A percentile compares a stretch with the other conserved stretches of the same genome.
Conservation (phyloP, 2,888 invertebrate species). For the Noctua comes region DNA sequence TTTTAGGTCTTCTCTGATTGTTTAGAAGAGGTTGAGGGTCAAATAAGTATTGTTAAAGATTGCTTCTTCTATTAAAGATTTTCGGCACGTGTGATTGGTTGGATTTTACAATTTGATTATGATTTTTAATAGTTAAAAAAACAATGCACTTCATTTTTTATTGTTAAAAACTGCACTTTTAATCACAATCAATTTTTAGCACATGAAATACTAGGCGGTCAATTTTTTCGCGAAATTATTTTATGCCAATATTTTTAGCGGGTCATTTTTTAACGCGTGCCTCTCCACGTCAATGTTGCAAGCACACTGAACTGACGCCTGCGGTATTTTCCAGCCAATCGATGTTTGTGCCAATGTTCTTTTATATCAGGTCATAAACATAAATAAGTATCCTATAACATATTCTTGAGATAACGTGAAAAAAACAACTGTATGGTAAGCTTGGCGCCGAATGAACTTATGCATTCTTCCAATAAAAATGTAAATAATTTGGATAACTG, state of each 20-base stretch:
- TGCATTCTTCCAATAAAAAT: constrained; percentile 23
- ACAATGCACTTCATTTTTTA: neutral
- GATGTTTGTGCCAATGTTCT: constrained; percentile 40
- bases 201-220: neutral
- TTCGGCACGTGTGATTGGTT: neutral
- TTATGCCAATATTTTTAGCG: neutral
- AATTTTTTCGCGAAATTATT: neutral
- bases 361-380: constrained; percentile 46
- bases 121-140: neutral
- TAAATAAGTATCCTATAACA: constrained; percentile 50
- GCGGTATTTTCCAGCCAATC: constrained; percentile 68
- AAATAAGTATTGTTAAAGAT: neutral
- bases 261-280: constrained; percentile 34
- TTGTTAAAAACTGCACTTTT: neutral
- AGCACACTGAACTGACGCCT: constrained; percentile 26
- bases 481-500: neutral
- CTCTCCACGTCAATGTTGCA: neutral
- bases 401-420: constrained; percentile 54
- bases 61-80: neutral
- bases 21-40: neutral
- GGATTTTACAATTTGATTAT: neutral
- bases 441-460: neutral
- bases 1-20: neutral
- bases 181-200: neutral
- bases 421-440: constrained; percentile 48